Percentiles rank a stretch among this genome's conserved stretches.
Evolutionary conservation across 2,797 vertebrate genomes (phyloP).

Genomic region (Sebastes melanostomus): DNA sequence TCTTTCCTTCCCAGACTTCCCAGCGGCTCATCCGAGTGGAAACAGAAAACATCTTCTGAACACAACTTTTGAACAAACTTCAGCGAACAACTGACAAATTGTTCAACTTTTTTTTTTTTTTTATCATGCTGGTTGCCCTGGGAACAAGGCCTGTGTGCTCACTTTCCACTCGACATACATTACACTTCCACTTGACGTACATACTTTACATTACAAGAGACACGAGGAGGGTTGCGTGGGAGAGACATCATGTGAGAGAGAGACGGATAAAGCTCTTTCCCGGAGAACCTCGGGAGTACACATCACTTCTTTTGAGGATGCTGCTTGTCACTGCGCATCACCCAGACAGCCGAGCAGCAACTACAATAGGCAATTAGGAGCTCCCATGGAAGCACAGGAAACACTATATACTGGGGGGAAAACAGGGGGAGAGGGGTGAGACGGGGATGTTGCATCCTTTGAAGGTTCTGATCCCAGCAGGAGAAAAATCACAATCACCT

Average conservation of each 20-base stretch:
- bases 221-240: background rate
- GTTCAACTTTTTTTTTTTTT: background rate
- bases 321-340: slow-evolving; percentile 59
- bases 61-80: background rate
- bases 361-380: slow-evolving; percentile 65
- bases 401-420: slow-evolving; percentile 7
- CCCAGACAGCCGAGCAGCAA: slow-evolving; percentile 40
- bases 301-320: slow-evolving; percentile 41
- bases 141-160: slow-evolving; percentile 6
- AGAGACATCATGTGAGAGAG: slow-evolving; percentile 25
- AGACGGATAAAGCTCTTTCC: slow-evolving; percentile 34
- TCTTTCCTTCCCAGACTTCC: slow-evolving; percentile 7
- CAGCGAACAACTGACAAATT: background rate
- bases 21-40: slow-evolving; percentile 16
- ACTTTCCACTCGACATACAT: slow-evolving; percentile 43
- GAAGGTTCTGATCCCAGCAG: slow-evolving; percentile 34
- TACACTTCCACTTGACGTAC: slow-evolving; percentile 39
- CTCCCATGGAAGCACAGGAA: slow-evolving; percentile 43
- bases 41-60: slow-evolving; percentile 13
- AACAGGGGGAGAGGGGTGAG: background rate
- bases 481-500: slow-evolving; percentile 36
- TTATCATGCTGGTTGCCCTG: background rate
- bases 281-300: slow-evolving; percentile 31
- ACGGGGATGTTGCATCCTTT: slow-evolving; percentile 13
- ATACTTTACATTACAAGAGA: slow-evolving; percentile 32